A percentile compares a stretch with the other conserved stretches of the same genome.
Evolutionary conservation across 2,797 vertebrate species (phyloP).

Genomic region (Amphiprion clarkii): DNA sequence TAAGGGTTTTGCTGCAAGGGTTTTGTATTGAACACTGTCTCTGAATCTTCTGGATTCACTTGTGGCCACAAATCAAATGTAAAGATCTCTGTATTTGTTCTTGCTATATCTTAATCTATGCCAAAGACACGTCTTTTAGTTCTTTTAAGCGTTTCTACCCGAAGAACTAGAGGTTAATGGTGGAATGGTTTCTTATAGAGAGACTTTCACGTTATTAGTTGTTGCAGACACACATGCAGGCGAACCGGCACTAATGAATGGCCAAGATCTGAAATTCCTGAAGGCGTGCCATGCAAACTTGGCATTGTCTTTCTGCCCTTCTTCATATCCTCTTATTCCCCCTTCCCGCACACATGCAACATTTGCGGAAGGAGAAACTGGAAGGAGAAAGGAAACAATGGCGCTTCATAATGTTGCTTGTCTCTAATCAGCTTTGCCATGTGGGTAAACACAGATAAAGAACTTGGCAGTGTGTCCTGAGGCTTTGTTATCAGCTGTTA

Average conservation of each 20-base stretch:
- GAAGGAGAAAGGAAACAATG: constrained; percentile 79
- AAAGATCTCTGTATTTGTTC: constrained; percentile 18
- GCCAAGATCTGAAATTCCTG: constrained; percentile 61
- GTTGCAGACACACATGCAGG: not conserved
- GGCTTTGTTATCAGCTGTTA: constrained; percentile 80
- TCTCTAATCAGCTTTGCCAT: constrained; percentile 86
- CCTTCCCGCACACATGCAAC: constrained; percentile 31
- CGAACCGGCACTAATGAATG: constrained; percentile 48
- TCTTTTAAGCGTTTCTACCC: not conserved
- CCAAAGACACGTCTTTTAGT: not conserved
- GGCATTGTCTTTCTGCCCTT: constrained; percentile 68
- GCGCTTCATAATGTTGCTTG: constrained; percentile 75
- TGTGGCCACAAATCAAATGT: constrained; percentile 46
- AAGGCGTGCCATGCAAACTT: constrained; percentile 56
- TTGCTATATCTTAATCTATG: constrained; percentile 1
- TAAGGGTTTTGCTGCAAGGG: constrained; percentile 52
- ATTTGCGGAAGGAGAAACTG: constrained; percentile 61
- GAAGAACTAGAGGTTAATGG: not conserved
- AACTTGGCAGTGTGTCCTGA: constrained; percentile 81
- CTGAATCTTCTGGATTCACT: constrained; percentile 22
- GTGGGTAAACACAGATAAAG: constrained; percentile 85
- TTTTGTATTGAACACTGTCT: constrained; percentile 31
- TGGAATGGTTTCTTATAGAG: not conserved
- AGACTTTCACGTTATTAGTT: constrained; percentile 32
- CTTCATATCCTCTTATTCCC: constrained; percentile 54